Percentiles rank a stretch among this genome's conserved stretches.
These are phyloP conservation scores for Tyrophagus putrescentiae DNA, from an alignment of 1,140 invertebrate species.

Conservation along the genomic window DNA sequence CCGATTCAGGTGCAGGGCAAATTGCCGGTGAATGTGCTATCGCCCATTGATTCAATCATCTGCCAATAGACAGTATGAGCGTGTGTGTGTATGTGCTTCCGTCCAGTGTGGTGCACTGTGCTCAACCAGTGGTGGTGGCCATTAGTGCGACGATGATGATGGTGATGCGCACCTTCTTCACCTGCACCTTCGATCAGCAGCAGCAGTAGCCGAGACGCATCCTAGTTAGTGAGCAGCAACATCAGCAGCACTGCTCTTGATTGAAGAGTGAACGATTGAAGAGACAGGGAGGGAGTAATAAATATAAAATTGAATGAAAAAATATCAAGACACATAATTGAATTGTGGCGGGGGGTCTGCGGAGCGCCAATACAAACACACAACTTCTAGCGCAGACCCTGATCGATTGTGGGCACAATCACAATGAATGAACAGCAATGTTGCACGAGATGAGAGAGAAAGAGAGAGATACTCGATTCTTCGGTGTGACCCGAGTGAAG, in stretches of 20 bases:
- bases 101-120: not conserved
- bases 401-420: conserved; percentile 6
- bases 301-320: no score
- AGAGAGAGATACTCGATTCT: no score
- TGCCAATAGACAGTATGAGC: not conserved
- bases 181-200: not conserved
- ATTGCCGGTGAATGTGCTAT: not conserved
- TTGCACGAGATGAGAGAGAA: no score
- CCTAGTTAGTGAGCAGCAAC: not conserved
- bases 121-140: not conserved
- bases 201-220: not conserved
- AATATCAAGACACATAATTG: no score
- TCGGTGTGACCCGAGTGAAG: no score
- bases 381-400: no score
- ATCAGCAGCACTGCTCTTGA: no score
- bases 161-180: no score
- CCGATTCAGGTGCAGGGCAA: not conserved
- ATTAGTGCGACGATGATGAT: no score
- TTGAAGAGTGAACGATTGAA: no score
- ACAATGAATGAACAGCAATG: no score
- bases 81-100: not conserved
- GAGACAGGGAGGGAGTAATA: no score
- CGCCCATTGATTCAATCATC: not conserved
- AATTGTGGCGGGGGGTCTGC: conserved; percentile 10
- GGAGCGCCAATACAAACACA: conserved; percentile 2